Conservation (phyloP, 2,888 invertebrate genomes). For the Lacanobia oleracea region DNA sequence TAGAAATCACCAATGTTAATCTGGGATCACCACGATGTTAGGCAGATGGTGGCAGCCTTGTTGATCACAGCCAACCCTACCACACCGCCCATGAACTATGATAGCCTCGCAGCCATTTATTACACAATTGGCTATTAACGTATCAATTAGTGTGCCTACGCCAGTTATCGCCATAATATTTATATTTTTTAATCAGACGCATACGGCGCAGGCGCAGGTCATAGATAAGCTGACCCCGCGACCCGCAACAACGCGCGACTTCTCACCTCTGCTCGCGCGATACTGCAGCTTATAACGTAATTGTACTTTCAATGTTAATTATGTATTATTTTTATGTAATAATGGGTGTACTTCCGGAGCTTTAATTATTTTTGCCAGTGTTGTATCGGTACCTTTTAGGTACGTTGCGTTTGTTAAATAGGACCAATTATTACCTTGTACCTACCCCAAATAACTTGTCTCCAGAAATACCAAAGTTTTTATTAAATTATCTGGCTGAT, state of each 20-base stretch:
- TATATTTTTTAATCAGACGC: constrained; percentile 53
- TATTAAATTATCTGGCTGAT: background rate
- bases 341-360: constrained; percentile 46
- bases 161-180: constrained; percentile 46
- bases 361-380: background rate
- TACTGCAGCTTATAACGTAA: constrained; percentile 31
- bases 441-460: too few relatives aligned
- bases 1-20: too few relatives aligned
- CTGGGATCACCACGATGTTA: background rate
- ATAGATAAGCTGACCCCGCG: constrained; percentile 40
- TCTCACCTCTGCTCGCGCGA: constrained; percentile 47
- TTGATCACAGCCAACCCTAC: background rate
- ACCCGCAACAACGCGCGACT: constrained; percentile 45
- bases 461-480: background rate
- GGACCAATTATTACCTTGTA: too few relatives aligned
- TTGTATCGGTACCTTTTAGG: background rate
- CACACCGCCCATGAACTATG: constrained; percentile 9
- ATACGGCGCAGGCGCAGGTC: constrained; percentile 40
- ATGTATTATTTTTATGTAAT: constrained; percentile 46
- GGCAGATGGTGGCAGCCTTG: constrained; percentile 1
- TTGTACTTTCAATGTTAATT: constrained; percentile 53
- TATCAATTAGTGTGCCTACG: constrained; percentile 43
- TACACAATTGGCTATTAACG: constrained; percentile 34
- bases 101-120: constrained; percentile 23
- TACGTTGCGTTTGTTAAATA: background rate